Base-by-base conservation (phyloP, 2,797 vertebrate genomes). In the Betta splendens region DNA sequence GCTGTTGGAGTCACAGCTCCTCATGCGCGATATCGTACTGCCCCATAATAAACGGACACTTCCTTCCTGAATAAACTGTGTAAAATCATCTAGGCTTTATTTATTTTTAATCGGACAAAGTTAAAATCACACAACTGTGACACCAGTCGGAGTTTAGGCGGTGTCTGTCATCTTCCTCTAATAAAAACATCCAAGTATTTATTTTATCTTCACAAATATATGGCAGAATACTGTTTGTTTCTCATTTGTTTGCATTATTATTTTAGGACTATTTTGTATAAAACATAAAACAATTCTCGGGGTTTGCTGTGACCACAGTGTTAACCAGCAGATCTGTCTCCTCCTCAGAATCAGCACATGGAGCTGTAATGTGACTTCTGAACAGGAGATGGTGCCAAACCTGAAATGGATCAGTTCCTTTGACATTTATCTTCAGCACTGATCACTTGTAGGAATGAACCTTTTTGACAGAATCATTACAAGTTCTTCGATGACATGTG, bases 351-450 rank as follows among this genome's bases (percentile, higher is more conserved):
- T n/a, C n/a, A n/a, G n/a, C n/a, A n/a, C n/a, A n/a, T n/a, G n/a
- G n/a, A n/a, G n/a, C 11, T 86, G 86, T 52, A 85, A 47, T 83
- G 72, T 56, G 18, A 22, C 46, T 26, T 74, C 43, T 60, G 55
- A 84, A 79, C 90, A 91, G 85, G 17, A 90, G 89, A 85, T 87
- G 89, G 88, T 72, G 89, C 88, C 89, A 90, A 74, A 90, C 56
- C 5, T 31, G 80, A 76, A 64, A 36, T 21, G 38, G 29, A 15
- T 50, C 46, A 25, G 2, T 26, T 35, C 3, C 42, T 55, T 42
- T 61, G 35, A 55, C 29, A 22, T 7, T n/a, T 36, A 2, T 3
- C 11, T 39, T 54, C 1, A 37, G 20, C 15, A 8, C 51, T 36
- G 37, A 20, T 15, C 35, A 12, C 40, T 65, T 3, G 5, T 44